Evolutionary conservation across 2,888 invertebrate genomes (phyloP).

Genomic region (Nymphalis urticae): DNA sequence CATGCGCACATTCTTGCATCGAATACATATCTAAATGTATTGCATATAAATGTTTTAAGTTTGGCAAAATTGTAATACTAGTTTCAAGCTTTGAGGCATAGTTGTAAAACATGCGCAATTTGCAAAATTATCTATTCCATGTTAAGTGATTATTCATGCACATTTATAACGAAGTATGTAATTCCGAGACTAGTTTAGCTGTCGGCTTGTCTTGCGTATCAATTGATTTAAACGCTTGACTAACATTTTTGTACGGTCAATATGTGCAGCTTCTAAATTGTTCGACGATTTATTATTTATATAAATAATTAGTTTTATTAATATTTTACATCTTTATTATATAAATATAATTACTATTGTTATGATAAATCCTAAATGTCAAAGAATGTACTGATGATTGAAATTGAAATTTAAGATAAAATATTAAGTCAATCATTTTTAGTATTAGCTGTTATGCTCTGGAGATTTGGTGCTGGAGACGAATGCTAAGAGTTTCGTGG

Average conservation of each 20-base stretch:
- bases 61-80: background rate
- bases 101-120: slow-evolving; percentile 21
- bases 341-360: too few relatives aligned
- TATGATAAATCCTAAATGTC: too few relatives aligned
- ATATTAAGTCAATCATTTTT: too few relatives aligned
- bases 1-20: too few relatives aligned
- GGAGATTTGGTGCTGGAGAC: too few relatives aligned
- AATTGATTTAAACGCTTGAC: slow-evolving; percentile 29
- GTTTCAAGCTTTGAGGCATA: slow-evolving; percentile 7
- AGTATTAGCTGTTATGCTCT: too few relatives aligned
- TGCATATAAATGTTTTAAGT: background rate
- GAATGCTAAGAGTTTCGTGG: too few relatives aligned
- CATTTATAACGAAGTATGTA: slow-evolving; percentile 26
- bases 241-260: slow-evolving; percentile 26
- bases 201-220: slow-evolving; percentile 26
- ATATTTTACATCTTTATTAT: background rate
- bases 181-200: slow-evolving; percentile 21
- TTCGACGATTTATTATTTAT: slow-evolving; percentile 13
- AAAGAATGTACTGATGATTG: too few relatives aligned
- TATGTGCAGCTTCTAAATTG: slow-evolving; percentile 25
- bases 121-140: slow-evolving; percentile 25
- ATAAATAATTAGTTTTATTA: background rate
- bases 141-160: slow-evolving; percentile 22
- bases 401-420: too few relatives aligned
- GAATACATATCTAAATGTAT: too few relatives aligned